Evolutionary conservation across 2,113 vertebrate genomes (phyloP), one percentile per base, ranked within the genome.

Genomic region (cattle (Bos taurus)): DNA sequence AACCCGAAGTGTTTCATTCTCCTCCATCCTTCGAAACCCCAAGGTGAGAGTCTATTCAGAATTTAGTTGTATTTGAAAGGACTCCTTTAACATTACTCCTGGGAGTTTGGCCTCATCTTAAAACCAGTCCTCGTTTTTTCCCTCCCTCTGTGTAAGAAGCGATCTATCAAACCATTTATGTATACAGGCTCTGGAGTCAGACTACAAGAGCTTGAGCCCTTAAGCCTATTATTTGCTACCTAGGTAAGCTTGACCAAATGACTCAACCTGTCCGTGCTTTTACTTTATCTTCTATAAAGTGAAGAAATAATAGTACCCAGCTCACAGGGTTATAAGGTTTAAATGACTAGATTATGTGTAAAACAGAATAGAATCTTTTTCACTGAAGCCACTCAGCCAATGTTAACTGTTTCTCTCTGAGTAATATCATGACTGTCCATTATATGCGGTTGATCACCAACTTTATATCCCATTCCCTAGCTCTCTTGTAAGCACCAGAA

Each of bases 111-210:
- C 90, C 43, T 78, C 36, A 33, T 48, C 88, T 67, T 56, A 9
- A 88, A 83, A 60, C 56, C 50, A 23, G 62, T 15, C 21, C 19
- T 36, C 3, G 16, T 28, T 82, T 81, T 33, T 36, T 3, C n/a
- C 77, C 84, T 59, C 48, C 5, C 7, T 60, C 50, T 25, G 6
- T 36, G 2, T 21, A 56, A 54, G n/a, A 78, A 19, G 16, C 19
- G 9, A 1, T 4, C 2, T 13, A 7, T 8, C 36, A 30, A 13
- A 7, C 28, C 2, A 16, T 13, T 15, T 19, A 36, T 1, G 1
- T 23, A 3, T 4, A 36, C 2, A 33, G 87, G 46, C 26, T 59
- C 78, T 19, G 3, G 15, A 26, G 62, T 26, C 54, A 74, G 60
- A 21, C 64, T 13, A 5, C 5, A 36, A 5, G 33, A 23, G n/a